Evolutionary conservation across 2,113 vertebrate genomes (phyloP).

Genomic region (Pseudorectes ferrugineus): DNA sequence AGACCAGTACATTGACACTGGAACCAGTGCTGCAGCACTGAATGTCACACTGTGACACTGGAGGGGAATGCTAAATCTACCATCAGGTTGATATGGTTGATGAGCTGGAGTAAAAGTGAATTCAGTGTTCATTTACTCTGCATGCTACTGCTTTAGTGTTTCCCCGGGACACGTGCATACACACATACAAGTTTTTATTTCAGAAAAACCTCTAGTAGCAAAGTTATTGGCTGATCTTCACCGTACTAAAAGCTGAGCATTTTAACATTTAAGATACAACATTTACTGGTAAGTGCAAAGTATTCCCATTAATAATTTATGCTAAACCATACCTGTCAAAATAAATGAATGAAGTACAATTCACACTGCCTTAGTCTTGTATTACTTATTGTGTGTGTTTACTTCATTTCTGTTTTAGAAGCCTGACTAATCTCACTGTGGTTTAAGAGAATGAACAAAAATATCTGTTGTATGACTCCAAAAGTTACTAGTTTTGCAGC

Average conservation of each 20-base stretch:
- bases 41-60: background rate
- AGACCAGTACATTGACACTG: background rate
- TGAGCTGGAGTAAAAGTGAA: background rate
- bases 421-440: background rate
- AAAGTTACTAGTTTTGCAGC: background rate
- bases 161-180: background rate
- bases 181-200: background rate
- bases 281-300: background rate
- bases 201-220: background rate
- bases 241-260: background rate
- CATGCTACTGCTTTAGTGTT: background rate
- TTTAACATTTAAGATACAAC: background rate
- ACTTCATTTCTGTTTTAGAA: background rate
- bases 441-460: background rate
- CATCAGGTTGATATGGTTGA: fast-evolving
- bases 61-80: background rate
- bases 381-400: background rate
- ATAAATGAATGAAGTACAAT: background rate
- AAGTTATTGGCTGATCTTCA: background rate
- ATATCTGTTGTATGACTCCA: background rate
- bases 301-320: background rate
- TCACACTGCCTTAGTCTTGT: background rate
- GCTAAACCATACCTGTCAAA: background rate
- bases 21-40: background rate
- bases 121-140: fast-evolving